Evolutionary conservation across 2,113 vertebrate species (phyloP).

Genomic region (Aphyosemion australe): DNA sequence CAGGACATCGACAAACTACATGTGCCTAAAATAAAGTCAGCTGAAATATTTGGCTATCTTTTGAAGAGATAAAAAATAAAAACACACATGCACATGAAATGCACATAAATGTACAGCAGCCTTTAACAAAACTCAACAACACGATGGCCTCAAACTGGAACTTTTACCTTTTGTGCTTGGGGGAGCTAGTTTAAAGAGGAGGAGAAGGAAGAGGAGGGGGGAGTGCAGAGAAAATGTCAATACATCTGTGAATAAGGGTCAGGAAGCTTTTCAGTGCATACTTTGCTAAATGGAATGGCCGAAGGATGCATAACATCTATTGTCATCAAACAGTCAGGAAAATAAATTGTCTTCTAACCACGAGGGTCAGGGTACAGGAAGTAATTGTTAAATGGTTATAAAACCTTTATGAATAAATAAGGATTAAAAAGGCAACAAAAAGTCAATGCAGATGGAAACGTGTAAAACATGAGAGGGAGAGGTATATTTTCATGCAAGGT

Average conservation of each 20-base stretch:
- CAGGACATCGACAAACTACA: constrained; percentile 14
- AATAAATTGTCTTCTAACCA: constrained; percentile 14
- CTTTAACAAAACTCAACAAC: constrained; percentile 65
- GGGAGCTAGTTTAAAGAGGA: constrained; percentile 87
- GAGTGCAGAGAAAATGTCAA: constrained; percentile 61
- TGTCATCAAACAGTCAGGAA: constrained; percentile 43
- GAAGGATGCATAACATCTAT: constrained; percentile 23
- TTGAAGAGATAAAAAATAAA: constrained; percentile 27
- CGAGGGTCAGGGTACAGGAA: constrained; percentile 24
- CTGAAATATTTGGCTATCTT: constrained; percentile 15
- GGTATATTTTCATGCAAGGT: constrained; percentile 16
- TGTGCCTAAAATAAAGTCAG: constrained; percentile 2
- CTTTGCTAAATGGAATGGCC: constrained; percentile 31
- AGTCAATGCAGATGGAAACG: constrained; percentile 11
- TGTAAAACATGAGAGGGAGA: constrained; percentile 17
- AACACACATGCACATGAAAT: constrained; percentile 61
- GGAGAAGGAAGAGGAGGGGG: constrained; percentile 69
- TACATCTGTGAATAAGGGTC: constrained; percentile 42
- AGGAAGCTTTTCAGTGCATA: constrained; percentile 42
- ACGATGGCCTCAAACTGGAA: constrained; percentile 72
- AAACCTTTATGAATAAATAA: constrained; percentile 32
- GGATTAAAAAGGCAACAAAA: constrained; percentile 34
- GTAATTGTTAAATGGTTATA: constrained; percentile 2
- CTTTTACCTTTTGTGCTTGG: constrained; percentile 98
- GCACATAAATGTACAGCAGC: constrained; percentile 59